Conservation (phyloP, 2,888 invertebrate species). For the Cephonodes hylas region DNA sequence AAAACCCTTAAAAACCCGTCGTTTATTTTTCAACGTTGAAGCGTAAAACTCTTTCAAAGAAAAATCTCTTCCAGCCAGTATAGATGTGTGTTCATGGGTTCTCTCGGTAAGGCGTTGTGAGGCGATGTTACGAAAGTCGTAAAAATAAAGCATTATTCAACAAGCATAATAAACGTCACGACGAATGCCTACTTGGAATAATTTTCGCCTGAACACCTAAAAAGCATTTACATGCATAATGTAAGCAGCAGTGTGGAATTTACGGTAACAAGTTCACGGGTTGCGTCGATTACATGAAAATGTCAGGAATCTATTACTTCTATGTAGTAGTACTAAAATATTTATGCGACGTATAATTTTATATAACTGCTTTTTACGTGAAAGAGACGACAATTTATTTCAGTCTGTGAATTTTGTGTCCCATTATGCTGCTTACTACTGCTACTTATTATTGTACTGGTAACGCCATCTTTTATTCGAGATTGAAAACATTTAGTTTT, state of each 20-base stretch:
- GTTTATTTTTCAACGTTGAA: neutral
- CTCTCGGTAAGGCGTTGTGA: constrained; percentile 23
- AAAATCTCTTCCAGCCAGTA: constrained; percentile 24
- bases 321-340: neutral
- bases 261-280: constrained; percentile 50
- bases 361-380: neutral
- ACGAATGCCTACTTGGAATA: constrained; percentile 70
- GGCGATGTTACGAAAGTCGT: constrained; percentile 53
- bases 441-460: no score
- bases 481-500: neutral
- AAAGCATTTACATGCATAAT: constrained; percentile 65
- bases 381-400: neutral
- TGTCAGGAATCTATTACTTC: neutral
- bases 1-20: no score
- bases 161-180: constrained; percentile 66
- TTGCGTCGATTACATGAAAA: constrained; percentile 30
- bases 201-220: constrained; percentile 63
- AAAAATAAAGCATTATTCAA: constrained; percentile 76
- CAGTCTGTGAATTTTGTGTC: neutral
- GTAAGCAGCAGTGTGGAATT: constrained; percentile 48
- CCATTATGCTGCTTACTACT: no score
- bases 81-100: constrained; percentile 25
- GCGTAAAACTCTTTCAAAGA: neutral
- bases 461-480: no score
- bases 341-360: neutral